Evolutionary conservation across 2,888 invertebrate species (phyloP).

Genomic region (Caenorhabditis panamensis): DNA sequence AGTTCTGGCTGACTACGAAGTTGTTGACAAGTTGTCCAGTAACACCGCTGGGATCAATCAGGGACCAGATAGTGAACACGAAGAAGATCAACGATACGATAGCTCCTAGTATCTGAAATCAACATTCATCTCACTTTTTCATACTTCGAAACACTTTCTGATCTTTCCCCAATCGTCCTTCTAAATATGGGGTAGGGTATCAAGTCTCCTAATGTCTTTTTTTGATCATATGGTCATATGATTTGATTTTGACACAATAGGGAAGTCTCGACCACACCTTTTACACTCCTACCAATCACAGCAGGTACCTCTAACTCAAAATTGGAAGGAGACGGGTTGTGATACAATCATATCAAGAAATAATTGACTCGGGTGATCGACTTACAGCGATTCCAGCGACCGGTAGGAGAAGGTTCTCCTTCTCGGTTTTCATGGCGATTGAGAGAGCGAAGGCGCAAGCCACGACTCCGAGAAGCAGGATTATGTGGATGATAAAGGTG

Average conservation of each 20-base stretch:
- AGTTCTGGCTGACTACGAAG: constrained; percentile 61
- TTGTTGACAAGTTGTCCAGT: constrained; percentile 65
- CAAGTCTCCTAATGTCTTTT: not conserved
- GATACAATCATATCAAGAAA: constrained; percentile 29
- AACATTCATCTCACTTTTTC: not conserved
- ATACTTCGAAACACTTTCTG: not conserved
- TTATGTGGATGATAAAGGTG: constrained; percentile 53
- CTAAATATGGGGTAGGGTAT: not conserved
- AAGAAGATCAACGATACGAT: constrained; percentile 61
- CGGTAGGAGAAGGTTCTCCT: constrained; percentile 67
- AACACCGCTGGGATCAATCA: constrained; percentile 66
- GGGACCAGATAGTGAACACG: constrained; percentile 63
- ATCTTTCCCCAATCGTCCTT: no score
- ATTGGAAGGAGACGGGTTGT: constrained; percentile 25
- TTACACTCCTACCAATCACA: constrained; percentile 39
- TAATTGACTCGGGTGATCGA: constrained; percentile 20
- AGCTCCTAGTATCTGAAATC: constrained; percentile 60
- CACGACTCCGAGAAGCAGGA: constrained; percentile 52
- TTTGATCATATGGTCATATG: constrained; percentile 28
- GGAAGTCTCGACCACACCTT: constrained; percentile 46
- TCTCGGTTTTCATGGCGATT: constrained; percentile 67
- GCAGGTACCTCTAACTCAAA: constrained; percentile 24
- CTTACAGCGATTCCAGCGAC: constrained; percentile 64
- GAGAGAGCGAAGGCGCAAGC: constrained; percentile 52
- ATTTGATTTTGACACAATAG: constrained; percentile 14